Evolutionary conservation across 2,113 vertebrate genomes (phyloP).

Genomic region (Rafetus swinhoei): DNA sequence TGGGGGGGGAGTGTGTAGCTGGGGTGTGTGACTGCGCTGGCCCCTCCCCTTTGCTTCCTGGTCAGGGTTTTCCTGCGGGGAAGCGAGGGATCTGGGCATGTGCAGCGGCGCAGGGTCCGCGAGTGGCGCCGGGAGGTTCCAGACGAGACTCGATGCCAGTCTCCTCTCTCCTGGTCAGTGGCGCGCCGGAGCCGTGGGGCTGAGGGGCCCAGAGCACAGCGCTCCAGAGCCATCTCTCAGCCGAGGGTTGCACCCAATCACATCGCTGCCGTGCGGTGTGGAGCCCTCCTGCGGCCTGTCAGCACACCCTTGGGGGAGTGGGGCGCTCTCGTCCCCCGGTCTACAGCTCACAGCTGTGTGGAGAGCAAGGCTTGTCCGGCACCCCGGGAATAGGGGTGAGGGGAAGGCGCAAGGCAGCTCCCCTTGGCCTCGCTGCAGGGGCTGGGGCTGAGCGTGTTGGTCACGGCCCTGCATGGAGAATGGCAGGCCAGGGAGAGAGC

Average conservation of each 20-base stretch:
- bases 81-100: too few species aligned
- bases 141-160: background rate
- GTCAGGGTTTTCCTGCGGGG: too few species aligned
- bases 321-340: background rate
- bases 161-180: background rate
- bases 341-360: background rate
- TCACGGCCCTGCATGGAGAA: conserved; percentile 1
- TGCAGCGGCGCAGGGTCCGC: too few species aligned
- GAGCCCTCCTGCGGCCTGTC: too few species aligned
- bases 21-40: too few species aligned
- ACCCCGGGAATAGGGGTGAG: background rate
- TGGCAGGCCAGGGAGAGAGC: background rate
- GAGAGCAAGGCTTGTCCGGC: background rate
- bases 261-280: too few species aligned
- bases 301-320: background rate
- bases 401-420: background rate
- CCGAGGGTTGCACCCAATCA: too few species aligned
- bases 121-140: background rate
- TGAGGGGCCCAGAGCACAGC: too few species aligned
- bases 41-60: too few species aligned
- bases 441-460: conserved; percentile 6
- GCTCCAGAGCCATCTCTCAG: too few species aligned
- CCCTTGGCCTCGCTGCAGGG: fast-evolving
- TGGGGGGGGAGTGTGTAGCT: too few species aligned
- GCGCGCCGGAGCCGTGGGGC: too few species aligned